Percentiles rank a stretch among this genome's conserved stretches.
These are phyloP conservation scores for Denticeps clupeoides DNA, from an alignment of 2,797 vertebrate genomes.

Conservation along the genomic window DNA sequence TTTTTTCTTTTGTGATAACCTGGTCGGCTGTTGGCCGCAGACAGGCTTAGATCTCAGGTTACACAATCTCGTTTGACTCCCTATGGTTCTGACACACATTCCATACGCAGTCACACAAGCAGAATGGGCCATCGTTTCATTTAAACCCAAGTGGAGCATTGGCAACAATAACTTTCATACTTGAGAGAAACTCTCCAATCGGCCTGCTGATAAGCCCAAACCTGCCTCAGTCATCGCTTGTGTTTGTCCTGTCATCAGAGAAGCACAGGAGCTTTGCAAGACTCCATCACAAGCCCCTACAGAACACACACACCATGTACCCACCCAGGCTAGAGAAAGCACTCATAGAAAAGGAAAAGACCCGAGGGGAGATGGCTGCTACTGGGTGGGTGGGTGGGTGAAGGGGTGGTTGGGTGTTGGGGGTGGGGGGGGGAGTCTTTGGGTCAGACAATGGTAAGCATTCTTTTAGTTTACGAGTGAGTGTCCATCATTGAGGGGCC, in stretches of 20 bases:
- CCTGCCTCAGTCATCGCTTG: slow-evolving; percentile 20
- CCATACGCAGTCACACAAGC: slow-evolving; percentile 19
- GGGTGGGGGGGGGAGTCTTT: slow-evolving; percentile 60
- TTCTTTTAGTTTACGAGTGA: slow-evolving; percentile 95
- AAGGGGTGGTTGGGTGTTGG: slow-evolving; percentile 8
- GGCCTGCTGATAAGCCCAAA: slow-evolving; percentile 17
- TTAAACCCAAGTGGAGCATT: slow-evolving; percentile 8
- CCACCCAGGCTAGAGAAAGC: slow-evolving; percentile 30
- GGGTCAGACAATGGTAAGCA: slow-evolving; percentile 77
- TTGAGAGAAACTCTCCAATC: slow-evolving; percentile 19
- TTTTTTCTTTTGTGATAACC: background rate
- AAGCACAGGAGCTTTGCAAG: slow-evolving; percentile 20
- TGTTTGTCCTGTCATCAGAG: slow-evolving; percentile 26
- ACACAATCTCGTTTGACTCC: slow-evolving; percentile 2
- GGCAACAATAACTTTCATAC: slow-evolving; percentile 15
- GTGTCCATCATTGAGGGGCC: slow-evolving; percentile 88
- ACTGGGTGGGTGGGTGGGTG: slow-evolving; percentile 57
- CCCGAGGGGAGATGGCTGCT: slow-evolving; percentile 49
- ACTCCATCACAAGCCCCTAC: slow-evolving; percentile 15
- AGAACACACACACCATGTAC: slow-evolving; percentile 5
- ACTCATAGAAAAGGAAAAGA: slow-evolving; percentile 39
- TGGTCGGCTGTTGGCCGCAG: no score
- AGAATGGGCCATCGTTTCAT: slow-evolving; percentile 5
- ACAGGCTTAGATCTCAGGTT: no score
- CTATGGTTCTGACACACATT: slow-evolving; percentile 11